A percentile compares a stretch with the other conserved stretches of the same genome.
Evolutionary conservation across 2,113 vertebrate genomes (phyloP).

Genomic region (Syngnathus scovelli): DNA sequence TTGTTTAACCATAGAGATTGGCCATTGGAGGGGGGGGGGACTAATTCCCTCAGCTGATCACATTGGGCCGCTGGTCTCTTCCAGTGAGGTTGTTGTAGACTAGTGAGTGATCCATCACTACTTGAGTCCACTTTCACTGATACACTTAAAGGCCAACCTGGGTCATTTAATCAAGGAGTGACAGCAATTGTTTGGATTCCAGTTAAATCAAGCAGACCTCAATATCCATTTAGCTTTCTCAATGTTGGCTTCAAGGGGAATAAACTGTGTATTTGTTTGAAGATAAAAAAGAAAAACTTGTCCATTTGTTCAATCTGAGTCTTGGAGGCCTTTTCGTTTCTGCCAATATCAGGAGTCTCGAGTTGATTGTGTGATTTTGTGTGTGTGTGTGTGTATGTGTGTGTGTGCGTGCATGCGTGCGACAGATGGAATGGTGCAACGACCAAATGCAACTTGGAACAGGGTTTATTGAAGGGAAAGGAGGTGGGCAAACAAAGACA

Average conservation of each 20-base stretch:
- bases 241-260: not conserved
- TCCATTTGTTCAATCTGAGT: too few species aligned
- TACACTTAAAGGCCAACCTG: conserved; percentile 9
- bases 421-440: too few species aligned
- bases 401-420: too few species aligned
- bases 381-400: too few species aligned
- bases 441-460: too few species aligned
- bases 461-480: too few species aligned
- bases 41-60: conserved; percentile 20
- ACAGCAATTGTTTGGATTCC: not conserved
- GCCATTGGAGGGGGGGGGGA: too few species aligned
- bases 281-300: too few species aligned
- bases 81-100: not conserved
- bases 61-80: conserved; percentile 8
- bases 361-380: too few species aligned
- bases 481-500: too few species aligned
- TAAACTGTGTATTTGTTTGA: not conserved
- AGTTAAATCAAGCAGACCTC: not conserved
- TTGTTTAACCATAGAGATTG: not conserved
- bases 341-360: too few species aligned
- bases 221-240: not conserved
- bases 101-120: not conserved
- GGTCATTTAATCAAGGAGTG: not conserved
- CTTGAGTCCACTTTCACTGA: not conserved
- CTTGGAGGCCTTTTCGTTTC: too few species aligned